Evolutionary conservation across 2,797 vertebrate genomes (phyloP), one percentile per base, ranked within the genome.

Genomic region (Dicrostonyx torquatus): DNA sequence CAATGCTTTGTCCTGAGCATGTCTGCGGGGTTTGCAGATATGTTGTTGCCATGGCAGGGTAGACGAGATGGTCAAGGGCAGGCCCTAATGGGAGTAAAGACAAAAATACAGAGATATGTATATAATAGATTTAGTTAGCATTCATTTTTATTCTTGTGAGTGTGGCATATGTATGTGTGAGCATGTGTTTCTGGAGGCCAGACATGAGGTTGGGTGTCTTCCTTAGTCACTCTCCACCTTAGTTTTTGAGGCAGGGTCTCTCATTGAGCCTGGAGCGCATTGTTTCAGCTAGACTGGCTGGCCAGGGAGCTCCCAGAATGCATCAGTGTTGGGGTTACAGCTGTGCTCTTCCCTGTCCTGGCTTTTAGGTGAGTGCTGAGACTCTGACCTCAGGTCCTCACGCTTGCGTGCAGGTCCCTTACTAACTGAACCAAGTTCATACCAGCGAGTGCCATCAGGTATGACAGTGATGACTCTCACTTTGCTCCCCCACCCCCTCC

Each of bases 11-110:
- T 87, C 2, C 15, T 7, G 14, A 40, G 26, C 8, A 7, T 50
- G 22, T 26, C 13, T 17, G 2, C 0, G 0, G 53, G 17, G 2
- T 29, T 20, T 14, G 50, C 20, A 37, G 87, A 26, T 29, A 4
- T 48, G 34, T 14, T 31, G 50, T 24, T 64, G 58, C 55, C 45
- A 12, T 29, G 2, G 5, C 13, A 66, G 29, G 15, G 9, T 34
- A 26, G 40, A 83, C 17, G n/a, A 31, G 43, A 66, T 26, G 34
- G 37, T 90, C 72, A 90, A 66, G 40, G 80, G 66, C 84, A 91
- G 40, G 29, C 20, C 85, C 60, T 87, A 8, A 66, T 18, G 40
- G n/a, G 87, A 86, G 68, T 79, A 58, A 78, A 89, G 75, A 4
- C 10, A 31, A 85, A 17, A 31, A 55, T 45, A 37, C 9, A 68